Base-by-base conservation (phyloP, 2,888 invertebrate genomes). In the Ochropleura plecta region DNA sequence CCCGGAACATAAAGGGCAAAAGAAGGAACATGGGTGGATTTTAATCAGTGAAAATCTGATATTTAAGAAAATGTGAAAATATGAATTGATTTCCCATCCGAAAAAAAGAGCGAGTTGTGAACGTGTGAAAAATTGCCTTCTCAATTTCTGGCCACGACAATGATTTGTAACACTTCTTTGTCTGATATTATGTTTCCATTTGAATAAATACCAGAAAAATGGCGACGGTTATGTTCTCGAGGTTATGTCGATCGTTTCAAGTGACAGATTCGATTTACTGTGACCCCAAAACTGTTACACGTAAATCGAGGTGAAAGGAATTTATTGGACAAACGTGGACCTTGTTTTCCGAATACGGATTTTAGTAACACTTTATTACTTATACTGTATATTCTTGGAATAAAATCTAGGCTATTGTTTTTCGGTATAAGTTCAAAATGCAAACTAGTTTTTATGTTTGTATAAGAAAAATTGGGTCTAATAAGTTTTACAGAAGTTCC, bases 221-320 rank as follows among this genome's bases (percentile, higher is more conserved):
- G 49, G 62, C 66, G 8, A 8, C 10, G 4, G 0, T 62, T 48
- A 12, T n/a, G 42, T 63, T 75, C 63, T 55, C 75, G 53, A 55
- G 12, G 62, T 66, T 63, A 20, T 20, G 48, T 49, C 76, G 68
- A 59, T 59, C 78, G 82, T 81, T 78, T 63, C 51, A 63, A 51
- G 46, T 67, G 75, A 74, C 78, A 78, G 55, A 75, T 74, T 78
- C 78, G 75, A 78, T 78, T 78, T 78, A 81, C 63, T 81, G 55
- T 64, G 49, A 62, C 66, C 66, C 48, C 9, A 59, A 70, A 65
- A 70, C 66, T 67, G 67, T 82, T 73, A 63, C 42, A 73, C 42
- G 62, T 70, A 82, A 82, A 66, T 64, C 53, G 30, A 70, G 48
- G 66, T 59, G 53, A 82, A 67, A 14, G 42, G 51, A 62, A 73